Base-by-base conservation (phyloP, 2,888 invertebrate species). In the Nomada goodeniana region DNA sequence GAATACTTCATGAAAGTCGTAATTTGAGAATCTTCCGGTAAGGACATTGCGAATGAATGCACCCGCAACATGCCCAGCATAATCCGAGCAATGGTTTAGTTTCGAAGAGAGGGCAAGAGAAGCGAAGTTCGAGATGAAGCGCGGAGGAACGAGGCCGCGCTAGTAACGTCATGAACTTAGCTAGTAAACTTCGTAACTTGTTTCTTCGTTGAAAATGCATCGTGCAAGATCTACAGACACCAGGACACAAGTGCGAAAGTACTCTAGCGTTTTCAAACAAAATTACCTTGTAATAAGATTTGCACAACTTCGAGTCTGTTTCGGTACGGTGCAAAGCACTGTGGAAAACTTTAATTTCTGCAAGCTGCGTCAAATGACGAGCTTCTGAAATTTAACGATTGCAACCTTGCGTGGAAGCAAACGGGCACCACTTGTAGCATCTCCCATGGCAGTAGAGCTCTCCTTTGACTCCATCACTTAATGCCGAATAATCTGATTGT, bases 281-380 rank as follows among this genome's bases (percentile, higher is more conserved):
- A 74, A 80, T 82, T 80, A 82, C 69, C 55, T 55, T 26, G 70
- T 71, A 80, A 82, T 80, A 75, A 82, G 80, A 82, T 82, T 82
- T 80, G 73, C 63, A 67, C 57, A 60, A 55, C 64, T 57, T 44
- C 50, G 23, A 10, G 63, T 20, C 26, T 50, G 64, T 81, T 74
- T 53, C 55, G 11, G 13, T 23, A 50, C 50, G 50, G 26, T 10
- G 61, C 55, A n/a, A 20, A 9, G 44, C 42, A 23, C 23, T 23
- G 11, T 36, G 18, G 59, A 26, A n/a, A 65, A 60, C 36, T 50
- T 36, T 80, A 52, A 44, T 36, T 64, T 65, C 7, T 13, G 11
- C 7, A 60, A 13, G 23, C 47, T 11, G 1, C 20, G 5, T 20
- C 47, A 44, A 9, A 60, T 59, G 26, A 29, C 47, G 47, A 11